Percentiles rank a stretch among this genome's conserved stretches.
phyloP scores from a whole-genome alignment of 1,140 invertebrate species.

The Drosophila funebris region DNA sequence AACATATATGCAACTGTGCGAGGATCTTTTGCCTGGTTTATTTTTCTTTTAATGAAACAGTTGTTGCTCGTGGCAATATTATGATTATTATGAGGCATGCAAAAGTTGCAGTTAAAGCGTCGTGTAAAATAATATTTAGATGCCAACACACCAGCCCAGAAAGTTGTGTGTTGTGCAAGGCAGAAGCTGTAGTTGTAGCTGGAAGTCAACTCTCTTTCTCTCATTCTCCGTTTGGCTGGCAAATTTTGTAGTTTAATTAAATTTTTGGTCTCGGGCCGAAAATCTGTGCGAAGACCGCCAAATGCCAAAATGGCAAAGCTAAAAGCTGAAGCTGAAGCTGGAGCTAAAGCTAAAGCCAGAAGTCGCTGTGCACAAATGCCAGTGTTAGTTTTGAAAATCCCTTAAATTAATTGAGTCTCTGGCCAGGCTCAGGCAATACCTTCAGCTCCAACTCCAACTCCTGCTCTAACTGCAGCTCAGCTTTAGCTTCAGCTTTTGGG shows the following conservation, averaged over 20 bases:
- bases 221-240: neutral
- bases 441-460: neutral
- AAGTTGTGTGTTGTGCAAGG: neutral
- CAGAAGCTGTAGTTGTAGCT: slow-evolving; percentile 5
- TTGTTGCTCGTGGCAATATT: slow-evolving; percentile 75
- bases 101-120: slow-evolving; percentile 78
- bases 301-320: slow-evolving; percentile 45
- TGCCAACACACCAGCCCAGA: slow-evolving; percentile 34
- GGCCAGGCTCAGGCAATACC: neutral
- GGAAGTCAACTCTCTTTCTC: neutral
- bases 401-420: slow-evolving; percentile 69
- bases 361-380: slow-evolving; percentile 38
- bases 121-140: slow-evolving; percentile 81
- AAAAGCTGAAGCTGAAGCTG: slow-evolving; percentile 1
- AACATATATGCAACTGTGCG: slow-evolving; percentile 1
- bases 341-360: slow-evolving; percentile 25
- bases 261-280: slow-evolving; percentile 55
- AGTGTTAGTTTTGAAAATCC: slow-evolving; percentile 52
- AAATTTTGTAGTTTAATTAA: slow-evolving; percentile 69
- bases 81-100: slow-evolving; percentile 79
- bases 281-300: slow-evolving; percentile 63
- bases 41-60: slow-evolving; percentile 65
- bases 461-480: slow-evolving; percentile 2
- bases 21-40: slow-evolving; percentile 13
- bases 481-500: neutral